Evolutionary conservation across 2,888 invertebrate species (phyloP).

Genomic region (Pharmacophagus antenor): DNA sequence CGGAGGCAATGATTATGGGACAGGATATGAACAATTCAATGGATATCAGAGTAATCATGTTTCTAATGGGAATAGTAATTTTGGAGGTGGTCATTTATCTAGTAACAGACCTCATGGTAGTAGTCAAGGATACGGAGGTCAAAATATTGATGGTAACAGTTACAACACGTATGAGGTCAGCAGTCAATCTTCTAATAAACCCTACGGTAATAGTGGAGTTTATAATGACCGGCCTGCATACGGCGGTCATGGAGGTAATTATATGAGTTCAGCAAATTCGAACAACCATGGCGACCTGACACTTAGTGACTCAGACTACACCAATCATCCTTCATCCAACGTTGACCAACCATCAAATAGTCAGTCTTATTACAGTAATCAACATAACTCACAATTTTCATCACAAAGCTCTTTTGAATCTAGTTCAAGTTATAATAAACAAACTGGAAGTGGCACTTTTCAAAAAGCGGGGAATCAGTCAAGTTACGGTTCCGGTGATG

Average conservation of each 20-base stretch:
- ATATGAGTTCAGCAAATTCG: conserved; percentile 13
- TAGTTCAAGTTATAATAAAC: conserved; percentile 32
- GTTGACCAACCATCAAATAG: conserved; percentile 23
- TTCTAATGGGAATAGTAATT: conserved; percentile 30
- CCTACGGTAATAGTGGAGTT: conserved; percentile 27
- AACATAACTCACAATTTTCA: conserved; percentile 32
- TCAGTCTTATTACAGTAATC: conserved; percentile 27
- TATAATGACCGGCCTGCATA: conserved; percentile 35
- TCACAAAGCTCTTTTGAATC: conserved; percentile 31
- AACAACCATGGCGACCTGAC: conserved; percentile 10
- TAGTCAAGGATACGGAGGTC: conserved; percentile 27
- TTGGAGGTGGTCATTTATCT: conserved; percentile 31
- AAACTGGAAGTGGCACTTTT: conserved; percentile 26
- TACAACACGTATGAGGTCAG: conserved; percentile 30
- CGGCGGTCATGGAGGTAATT: conserved; percentile 22
- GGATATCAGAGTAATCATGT: conserved; percentile 30
- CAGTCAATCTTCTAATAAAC: conserved; percentile 33
- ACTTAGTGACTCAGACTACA: conserved; percentile 15
- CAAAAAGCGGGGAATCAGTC: conserved; percentile 32
- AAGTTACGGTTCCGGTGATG: conserved; percentile 32
- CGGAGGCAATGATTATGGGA: conserved; percentile 6
- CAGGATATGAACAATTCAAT: conserved; percentile 18
- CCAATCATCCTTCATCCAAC: conserved; percentile 27
- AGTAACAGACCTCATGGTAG: conserved; percentile 19
- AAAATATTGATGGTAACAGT: conserved; percentile 20